These are phyloP conservation scores for Chelidonichthys spinosus DNA, from an alignment of 2,797 vertebrate genomes.

Conservation along the genomic window DNA sequence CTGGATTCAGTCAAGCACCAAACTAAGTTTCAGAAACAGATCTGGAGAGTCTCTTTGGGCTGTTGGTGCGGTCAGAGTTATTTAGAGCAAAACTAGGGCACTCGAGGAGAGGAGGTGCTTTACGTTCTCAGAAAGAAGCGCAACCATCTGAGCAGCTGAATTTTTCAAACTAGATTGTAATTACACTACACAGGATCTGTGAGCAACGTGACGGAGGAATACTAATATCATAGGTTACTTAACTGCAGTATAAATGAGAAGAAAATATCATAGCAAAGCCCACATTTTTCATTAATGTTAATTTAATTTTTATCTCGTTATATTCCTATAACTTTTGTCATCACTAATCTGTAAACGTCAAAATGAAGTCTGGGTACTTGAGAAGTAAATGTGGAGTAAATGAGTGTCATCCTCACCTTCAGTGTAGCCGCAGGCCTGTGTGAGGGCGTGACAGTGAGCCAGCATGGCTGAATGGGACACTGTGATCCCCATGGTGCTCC, in stretches of 20 bases:
- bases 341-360: neutral
- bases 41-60: conserved; percentile 39
- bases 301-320: neutral
- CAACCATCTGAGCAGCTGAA: conserved; percentile 28
- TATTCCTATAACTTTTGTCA: neutral
- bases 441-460: conserved; percentile 92
- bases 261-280: neutral
- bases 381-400: neutral
- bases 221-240: conserved; percentile 7
- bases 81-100: conserved; percentile 74
- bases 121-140: conserved; percentile 35
- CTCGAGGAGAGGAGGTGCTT: conserved; percentile 43
- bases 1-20: conserved; percentile 14
- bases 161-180: conserved; percentile 51
- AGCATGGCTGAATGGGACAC: conserved; percentile 92
- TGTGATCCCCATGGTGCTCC: conserved; percentile 95
- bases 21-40: conserved; percentile 47
- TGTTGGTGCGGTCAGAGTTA: conserved; percentile 54
- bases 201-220: conserved; percentile 5
- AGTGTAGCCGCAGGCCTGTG: conserved; percentile 92
- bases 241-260: conserved; percentile 9
- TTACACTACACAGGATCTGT: conserved; percentile 32
- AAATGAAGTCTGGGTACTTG: conserved; percentile 2
- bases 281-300: too few relatives aligned
- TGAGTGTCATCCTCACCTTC: conserved; percentile 86